Base-by-base conservation (phyloP, 2,888 invertebrate genomes). In the Hyppa rectilinea region DNA sequence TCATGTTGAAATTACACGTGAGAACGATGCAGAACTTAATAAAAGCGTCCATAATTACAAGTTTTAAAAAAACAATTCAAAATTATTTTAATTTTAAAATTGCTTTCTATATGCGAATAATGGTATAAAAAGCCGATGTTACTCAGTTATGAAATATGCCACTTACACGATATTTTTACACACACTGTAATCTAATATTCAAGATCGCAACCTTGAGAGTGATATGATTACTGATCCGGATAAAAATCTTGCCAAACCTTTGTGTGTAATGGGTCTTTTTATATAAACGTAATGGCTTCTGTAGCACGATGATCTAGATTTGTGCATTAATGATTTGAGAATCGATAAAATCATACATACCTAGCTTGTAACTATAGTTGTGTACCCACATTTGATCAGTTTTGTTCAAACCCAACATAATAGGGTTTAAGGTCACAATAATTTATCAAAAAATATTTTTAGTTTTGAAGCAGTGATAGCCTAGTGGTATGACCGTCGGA, bases 191-290 rank as follows among this genome's bases (percentile, higher is more conserved):
- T 81, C 63, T 74, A 64, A 71, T 68, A 53, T 65, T 81, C 79
- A 80, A 78, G 75, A 83, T 79, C 76, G 79, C 80, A 75, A 83
- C 67, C 68, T 61, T 75, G 66, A 76, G 63, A 77, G 71, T 68
- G 63, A 59, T 61, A 29, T 31, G 38, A 58, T 66, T 45, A 45
- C 43, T 71, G 56, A 78, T 77, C 66, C 53, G 38, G 74, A 82
- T 83, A 81, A 77, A 83, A 69, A 43, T 60, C 70, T 56, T 58
- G 40, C 23, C 52, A 36, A n/a, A 43, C 71, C 75, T 83, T 82
- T 29, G 40, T 64, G n/a, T n/a, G 20, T 10, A 63, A 31, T 45
- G 10, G 47, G 65, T 58, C 12, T 61, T 69, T 59, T 60, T 47
- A 31, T n/a, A 31, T 38, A 10, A 34, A 38, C 23, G 14, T 45